Evolutionary conservation across 2,797 vertebrate genomes (phyloP), one percentile per base, ranked within the genome.

Genomic region (Syncerus caffer): DNA sequence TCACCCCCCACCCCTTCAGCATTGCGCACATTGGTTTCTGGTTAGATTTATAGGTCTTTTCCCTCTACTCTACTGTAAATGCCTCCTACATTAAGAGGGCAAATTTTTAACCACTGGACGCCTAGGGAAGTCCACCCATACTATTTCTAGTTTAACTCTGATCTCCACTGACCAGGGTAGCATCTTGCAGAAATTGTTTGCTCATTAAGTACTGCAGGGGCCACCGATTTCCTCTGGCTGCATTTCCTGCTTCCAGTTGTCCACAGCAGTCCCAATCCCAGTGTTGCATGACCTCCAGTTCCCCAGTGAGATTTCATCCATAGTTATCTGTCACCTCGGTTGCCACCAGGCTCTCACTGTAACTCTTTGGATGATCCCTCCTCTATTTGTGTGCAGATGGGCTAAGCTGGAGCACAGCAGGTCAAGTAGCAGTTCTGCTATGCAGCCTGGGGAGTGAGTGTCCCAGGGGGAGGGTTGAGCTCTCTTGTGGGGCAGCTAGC

Each of bases 71-170:
- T 80, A 9, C 29, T 82, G 47, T 89, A 42, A 74, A 74, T 74
- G 71, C 12, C 38, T 25, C 71, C 21, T 25, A 25, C 71, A 74
- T 42, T 74, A 74, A 74, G 71, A 74, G 38, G 21, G 23, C 71
- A 74, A 42, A 7, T 6, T 74, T 74, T 74, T 74, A 42, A 74
- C 38, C 71, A 74, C 13, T 74, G 71, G 38, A 74, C 23, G 13
- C 34, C 71, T 23, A 25, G 38, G 38, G 71, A 25, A 42, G 71
- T 74, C 71, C 71, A 13, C 13, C 67, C 9, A n/a, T 21, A 7
- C 19, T 83, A 23, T 93, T 87, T 96, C 58, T 89, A 89, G 79
- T 78, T 90, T 92, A 53, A 93, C 85, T 89, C 42, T 85, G 31
- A 64, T 82, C 71, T 38, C 50, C 29, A 71, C 45, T 80, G 71